Evolutionary conservation across 2,888 invertebrate genomes (phyloP), one percentile per base, ranked within the genome.

Genomic region (Eupithecia vulgata): DNA sequence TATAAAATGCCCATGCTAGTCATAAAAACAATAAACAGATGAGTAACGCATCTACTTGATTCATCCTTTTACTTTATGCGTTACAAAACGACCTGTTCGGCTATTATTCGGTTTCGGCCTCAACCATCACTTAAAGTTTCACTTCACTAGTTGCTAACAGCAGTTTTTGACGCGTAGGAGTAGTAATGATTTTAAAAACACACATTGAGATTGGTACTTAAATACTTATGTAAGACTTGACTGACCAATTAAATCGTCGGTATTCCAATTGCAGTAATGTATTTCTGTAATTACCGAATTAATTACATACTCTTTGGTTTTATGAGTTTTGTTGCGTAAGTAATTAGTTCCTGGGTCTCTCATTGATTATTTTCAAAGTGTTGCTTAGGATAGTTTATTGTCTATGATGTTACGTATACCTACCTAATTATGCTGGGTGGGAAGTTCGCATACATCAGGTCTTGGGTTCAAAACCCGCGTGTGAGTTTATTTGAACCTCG

Each of bases 181-280:
- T 74, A 45, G 64, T 77, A 78, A 77, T 75, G 66, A 73, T 76
- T 78, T 75, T 72, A 73, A 77, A 76, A 78, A 75, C 75, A 76
- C 72, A 78, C 73, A 76, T 77, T 77, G 67, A 45, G 71, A 70
- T 65, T 12, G 15, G 57, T 57, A 57, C 52, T 57, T 25, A 57
- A 57, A 12, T 25, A 57, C 71, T 80, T 78, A 76, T 71, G 73
- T 69, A 80, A 80, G 59, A 34, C 45, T 73, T 65, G 74, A 66
- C 75, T 65, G 74, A 66, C 75, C 80, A 78, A 78, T 78, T 73
- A 78, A 73, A 77, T 67, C 74, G 74, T 68, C 70, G 67, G 42
- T 70, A 70, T 76, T 72, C 64, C 73, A 70, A 79, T 77, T 71
- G 74, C 75, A 4, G 72, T 77, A 71, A 73, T 76, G 71, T 76